Base-by-base conservation (phyloP, 2,888 invertebrate genomes). In the Rambutsinella grinnellia region DNA sequence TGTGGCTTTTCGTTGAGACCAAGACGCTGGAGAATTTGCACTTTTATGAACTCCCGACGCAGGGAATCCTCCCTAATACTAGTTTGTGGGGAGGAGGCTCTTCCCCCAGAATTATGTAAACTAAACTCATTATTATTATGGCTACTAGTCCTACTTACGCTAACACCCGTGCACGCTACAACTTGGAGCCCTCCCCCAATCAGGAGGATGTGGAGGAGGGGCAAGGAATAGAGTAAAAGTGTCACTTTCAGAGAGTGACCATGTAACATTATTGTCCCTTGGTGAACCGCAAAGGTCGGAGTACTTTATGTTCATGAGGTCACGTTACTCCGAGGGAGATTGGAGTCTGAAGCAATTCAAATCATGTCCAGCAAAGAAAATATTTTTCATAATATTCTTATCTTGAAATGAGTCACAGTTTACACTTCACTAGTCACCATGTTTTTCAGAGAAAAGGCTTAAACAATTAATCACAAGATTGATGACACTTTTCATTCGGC, bases 31-130 rank as follows among this genome's bases (percentile, higher is more conserved):
- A 84, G 79, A 54, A 84, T 84, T 79, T 84, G 82, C 51, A 75
- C 82, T 80, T 83, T 84, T 74, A 84, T 78, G 49, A 81, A 77
- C 74, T 83, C 81, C 57, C 79, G 74, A 21, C 83, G 80, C n/a
- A 83, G 75, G 10, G 61, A 47, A 24, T 81, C 83, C 65, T 80
- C 82, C 28, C 54, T 69, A 44, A 23, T n/a, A 54, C 23, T 54
- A 54, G 23, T 21, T 21, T 13, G 8, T 54, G 54, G 36, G 13
- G 36, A 36, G n/a, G n/a, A n/a, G n/a, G n/a, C n/a, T n/a, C n/a
- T n/a, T 28, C 58, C 36, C 28, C 27, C 10, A 58, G 21, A 21
- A 53, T 24, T 19, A 24, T 54, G 28, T 13, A 26, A 13, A 24
- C 57, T 24, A 17, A 21, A 26, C 13, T 54, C 56, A 54, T 53